Base-by-base conservation (phyloP, 2,113 vertebrate species). In the Ailurus styani region DNA sequence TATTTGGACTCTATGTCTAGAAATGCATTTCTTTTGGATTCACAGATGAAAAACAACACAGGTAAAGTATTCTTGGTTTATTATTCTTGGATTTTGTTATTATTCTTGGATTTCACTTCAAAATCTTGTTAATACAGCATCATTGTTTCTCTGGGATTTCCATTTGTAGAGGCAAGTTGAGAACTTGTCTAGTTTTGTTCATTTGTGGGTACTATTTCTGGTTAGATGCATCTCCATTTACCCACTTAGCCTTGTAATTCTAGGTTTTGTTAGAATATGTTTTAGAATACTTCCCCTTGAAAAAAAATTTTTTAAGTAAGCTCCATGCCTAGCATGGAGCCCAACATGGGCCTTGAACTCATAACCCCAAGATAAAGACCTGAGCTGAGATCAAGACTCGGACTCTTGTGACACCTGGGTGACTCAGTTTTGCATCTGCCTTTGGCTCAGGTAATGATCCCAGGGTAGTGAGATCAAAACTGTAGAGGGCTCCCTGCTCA, bases 211-310 rank as follows among this genome's bases (percentile, higher is more conserved):
- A 73, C 66, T 37, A 68, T 97, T 91, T 91, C 81, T 87, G 75
- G 60, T 82, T 91, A 84, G 47, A 86, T 91, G 40, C n/a, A 84
- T 60, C 13, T 18, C 21, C 12, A 90, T 27, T 82, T 92, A 92
- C 55, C 81, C 57, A 68, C 68, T 97, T 90, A 96, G 47, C 62
- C 21, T 93, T 96, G 7, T 68, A 96, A 96, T 93, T 96, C 54
- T 68, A 82, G 50, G 37, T 85, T 87, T 93, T 90, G 47, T 10
- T 85, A 70, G 13, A n/a, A 68, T 37, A 18, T 37, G 37, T 90
- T 95, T 47, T 66, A 21, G 66, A 37, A 68, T 68, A 37, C n/a
- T 37, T 37, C 66, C 66, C 37, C 37, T 21, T n/a, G n/a, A n/a
- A 68, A 68, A 68, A 20, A 68, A n/a, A 1, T 68, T 21, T 68